Evolutionary conservation across 1,140 invertebrate genomes (phyloP).

Genomic region (Macrobrachium nipponense): DNA sequence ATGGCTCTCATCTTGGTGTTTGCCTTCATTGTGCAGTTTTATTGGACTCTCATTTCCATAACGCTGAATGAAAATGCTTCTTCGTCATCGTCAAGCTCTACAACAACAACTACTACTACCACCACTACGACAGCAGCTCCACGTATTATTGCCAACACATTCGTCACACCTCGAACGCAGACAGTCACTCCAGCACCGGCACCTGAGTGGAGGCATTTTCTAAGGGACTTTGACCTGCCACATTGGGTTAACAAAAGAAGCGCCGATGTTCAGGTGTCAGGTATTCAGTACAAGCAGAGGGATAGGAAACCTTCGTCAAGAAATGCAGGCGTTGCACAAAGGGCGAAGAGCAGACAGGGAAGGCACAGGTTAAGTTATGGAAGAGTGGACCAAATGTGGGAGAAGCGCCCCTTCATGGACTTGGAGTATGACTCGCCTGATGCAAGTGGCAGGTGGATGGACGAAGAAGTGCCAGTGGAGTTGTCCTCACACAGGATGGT

Average conservation of each 20-base stretch:
- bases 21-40: slow-evolving; percentile 53
- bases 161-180: neutral
- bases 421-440: neutral
- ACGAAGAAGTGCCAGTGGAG: neutral
- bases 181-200: slow-evolving; percentile 46
- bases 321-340: neutral
- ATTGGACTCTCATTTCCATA: slow-evolving; percentile 32
- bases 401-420: neutral
- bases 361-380: neutral
- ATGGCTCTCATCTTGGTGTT: slow-evolving; percentile 36
- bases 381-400: neutral
- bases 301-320: neutral
- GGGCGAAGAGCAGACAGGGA: neutral
- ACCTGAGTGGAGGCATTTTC: slow-evolving; percentile 29
- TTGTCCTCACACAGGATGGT: neutral
- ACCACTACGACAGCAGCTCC: slow-evolving; percentile 14
- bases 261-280: neutral
- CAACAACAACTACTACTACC: slow-evolving; percentile 21
- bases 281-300: slow-evolving; percentile 7
- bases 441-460: neutral
- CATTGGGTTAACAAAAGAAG: slow-evolving; percentile 4
- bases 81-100: neutral
- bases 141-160: neutral
- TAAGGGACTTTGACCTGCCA: slow-evolving; percentile 1
- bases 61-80: slow-evolving; percentile 3